Base-by-base conservation (phyloP, 2,888 invertebrate genomes). In the Oscheius sp. region DNA sequence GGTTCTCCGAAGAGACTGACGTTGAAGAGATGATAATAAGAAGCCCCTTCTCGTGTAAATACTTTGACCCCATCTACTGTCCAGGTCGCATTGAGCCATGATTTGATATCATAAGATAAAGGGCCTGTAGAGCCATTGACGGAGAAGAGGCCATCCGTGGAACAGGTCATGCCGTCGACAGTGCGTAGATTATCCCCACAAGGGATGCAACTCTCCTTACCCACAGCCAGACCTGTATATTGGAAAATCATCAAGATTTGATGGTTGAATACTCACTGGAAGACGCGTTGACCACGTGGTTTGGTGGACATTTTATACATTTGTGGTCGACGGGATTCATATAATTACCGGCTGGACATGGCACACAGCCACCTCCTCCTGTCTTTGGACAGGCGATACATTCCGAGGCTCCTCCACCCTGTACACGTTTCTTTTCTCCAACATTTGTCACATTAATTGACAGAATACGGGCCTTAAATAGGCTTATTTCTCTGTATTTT, bases 381-480 rank as follows among this genome's bases (percentile, higher is more conserved):
- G 70, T 64, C 13, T 74, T 75, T 16, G 89, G 89, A 79, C 89
- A 89, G 5, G 84, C 86, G 69, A 90, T 86, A 81, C 92, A 92
- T 5, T 85, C 84, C n/a, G 90, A 90, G 0, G 92, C 92, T n/a
- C 92, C 92, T 43, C 90, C 90, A 53, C 80, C 80, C 70, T 80
- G 77, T 27, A 43, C 55, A 21, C 52, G 53, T 7, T 25, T 9
- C n/a, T 46, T 59, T 13, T 29, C 23, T 2, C 82, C 84, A 2
- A 91, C 91, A 83, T 92, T 92, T 2, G 91, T 91, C 7, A 92
- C 90, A 77, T 90, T 90, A 63, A 92, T 89, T 45, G 89, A 88
- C 86, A 89, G 91, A 69, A 92, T 90, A 73, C 89, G 89, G 13
- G 91, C 91, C 66, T 66, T 18, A 29, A 52, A 66, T 16, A 18